These are phyloP conservation scores for Cephus pulcher DNA, from an alignment of 2,888 invertebrate species.

Conservation along the genomic window DNA sequence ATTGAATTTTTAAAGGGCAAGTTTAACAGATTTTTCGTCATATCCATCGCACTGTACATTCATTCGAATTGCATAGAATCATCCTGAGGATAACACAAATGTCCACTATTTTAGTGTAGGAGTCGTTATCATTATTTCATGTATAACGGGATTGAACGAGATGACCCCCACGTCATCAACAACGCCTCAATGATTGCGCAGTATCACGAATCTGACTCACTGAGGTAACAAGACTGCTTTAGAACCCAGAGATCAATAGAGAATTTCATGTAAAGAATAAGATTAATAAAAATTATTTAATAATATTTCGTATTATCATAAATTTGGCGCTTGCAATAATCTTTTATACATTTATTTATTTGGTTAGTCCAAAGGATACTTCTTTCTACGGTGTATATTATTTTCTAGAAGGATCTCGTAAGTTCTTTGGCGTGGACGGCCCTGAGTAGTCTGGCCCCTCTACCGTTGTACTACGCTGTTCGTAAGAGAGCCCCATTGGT, in stretches of 20 bases:
- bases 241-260: neutral
- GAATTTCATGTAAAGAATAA: too few species aligned
- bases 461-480: neutral
- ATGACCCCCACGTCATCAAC: conserved; percentile 46
- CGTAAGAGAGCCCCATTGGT: neutral
- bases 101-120: too few species aligned
- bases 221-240: neutral
- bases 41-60: too few species aligned
- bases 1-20: too few species aligned
- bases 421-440: neutral
- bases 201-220: conserved; percentile 20
- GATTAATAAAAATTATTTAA: too few species aligned
- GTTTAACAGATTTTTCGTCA: too few species aligned
- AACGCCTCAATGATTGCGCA: conserved; percentile 21
- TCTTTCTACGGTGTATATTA: neutral
- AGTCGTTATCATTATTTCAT: conserved; percentile 17
- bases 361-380: too few species aligned
- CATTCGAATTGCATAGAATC: too few species aligned
- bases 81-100: too few species aligned
- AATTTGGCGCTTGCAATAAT: too few species aligned
- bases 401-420: neutral
- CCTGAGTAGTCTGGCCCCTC: neutral
- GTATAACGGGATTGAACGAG: conserved; percentile 17
- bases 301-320: too few species aligned
- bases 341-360: too few species aligned